phyloP scores from a whole-genome alignment of 2,888 invertebrate species.

The Drosophila tripunctata region DNA sequence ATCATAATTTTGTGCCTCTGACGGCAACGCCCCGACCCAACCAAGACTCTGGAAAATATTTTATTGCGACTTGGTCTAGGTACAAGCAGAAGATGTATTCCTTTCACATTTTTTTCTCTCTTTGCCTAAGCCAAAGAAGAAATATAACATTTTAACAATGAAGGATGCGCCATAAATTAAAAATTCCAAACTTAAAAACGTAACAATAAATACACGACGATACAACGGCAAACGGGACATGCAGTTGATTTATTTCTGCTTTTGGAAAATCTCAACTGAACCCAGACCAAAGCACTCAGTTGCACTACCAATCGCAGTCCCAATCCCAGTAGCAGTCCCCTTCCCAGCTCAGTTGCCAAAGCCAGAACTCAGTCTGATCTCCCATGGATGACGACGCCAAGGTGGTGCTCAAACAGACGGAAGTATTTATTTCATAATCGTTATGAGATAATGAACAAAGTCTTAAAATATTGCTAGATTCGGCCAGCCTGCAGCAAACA shows the following conservation, averaged over 20 bases:
- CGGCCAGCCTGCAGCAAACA: neutral
- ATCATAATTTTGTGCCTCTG: constrained; percentile 80
- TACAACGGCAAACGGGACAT: constrained; percentile 64
- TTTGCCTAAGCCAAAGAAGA: constrained; percentile 49
- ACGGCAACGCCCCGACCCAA: constrained; percentile 44
- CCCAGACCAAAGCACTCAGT: constrained; percentile 17
- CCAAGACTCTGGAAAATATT: constrained; percentile 63
- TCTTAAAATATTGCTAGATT: constrained; percentile 18
- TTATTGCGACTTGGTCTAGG: constrained; percentile 57
- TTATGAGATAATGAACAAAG: constrained; percentile 64
- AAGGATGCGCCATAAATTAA: constrained; percentile 78
- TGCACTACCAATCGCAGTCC: constrained; percentile 2
- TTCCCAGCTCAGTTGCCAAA: constrained; percentile 6
- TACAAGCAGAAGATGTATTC: constrained; percentile 48
- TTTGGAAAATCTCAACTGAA: constrained; percentile 54
- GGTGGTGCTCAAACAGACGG: constrained; percentile 59
- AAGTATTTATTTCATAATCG: constrained; percentile 79
- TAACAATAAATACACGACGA: constrained; percentile 70
- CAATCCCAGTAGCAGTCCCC: neutral
- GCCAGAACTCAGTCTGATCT: constrained; percentile 5
- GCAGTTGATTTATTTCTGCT: constrained; percentile 70
- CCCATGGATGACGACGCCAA: constrained; percentile 42
- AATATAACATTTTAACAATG: constrained; percentile 79
- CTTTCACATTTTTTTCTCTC: constrained; percentile 10
- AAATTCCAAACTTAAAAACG: constrained; percentile 79